phyloP scores from a whole-genome alignment of 2,113 vertebrate species.

The Spheniscus mendiculus region DNA sequence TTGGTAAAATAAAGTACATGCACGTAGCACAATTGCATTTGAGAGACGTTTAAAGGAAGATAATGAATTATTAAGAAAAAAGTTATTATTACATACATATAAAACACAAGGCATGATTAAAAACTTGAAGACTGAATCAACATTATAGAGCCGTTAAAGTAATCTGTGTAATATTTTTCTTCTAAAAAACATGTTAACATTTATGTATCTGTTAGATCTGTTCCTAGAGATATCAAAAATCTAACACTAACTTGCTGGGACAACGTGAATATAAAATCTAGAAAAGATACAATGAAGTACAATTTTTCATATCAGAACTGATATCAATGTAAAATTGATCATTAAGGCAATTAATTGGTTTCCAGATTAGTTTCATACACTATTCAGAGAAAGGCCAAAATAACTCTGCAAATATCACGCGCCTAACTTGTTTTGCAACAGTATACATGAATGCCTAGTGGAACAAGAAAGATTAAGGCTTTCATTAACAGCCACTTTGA shows the following conservation, averaged over 20 bases:
- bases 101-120: not conserved
- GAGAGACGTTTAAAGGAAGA: not conserved
- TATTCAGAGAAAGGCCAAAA: not conserved
- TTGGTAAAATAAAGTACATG: not conserved
- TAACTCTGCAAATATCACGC: not conserved
- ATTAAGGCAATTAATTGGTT: not conserved
- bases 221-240: not conserved
- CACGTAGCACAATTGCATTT: rapidly evolving
- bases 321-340: not conserved
- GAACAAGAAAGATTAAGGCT: not conserved
- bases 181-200: not conserved
- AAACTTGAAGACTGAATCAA: not conserved
- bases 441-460: not conserved
- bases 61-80: not conserved
- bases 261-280: not conserved
- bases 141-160: not conserved
- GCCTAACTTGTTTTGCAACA: not conserved
- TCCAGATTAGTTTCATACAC: not conserved
- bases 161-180: not conserved
- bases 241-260: not conserved
- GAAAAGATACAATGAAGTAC: not conserved
- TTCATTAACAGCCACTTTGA: not conserved
- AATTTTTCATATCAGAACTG: not conserved
- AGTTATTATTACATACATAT: not conserved
- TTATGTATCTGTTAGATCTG: not conserved